phyloP scores from a whole-genome alignment of 2,113 vertebrate genomes.

The Dasyornis broadbenti region DNA sequence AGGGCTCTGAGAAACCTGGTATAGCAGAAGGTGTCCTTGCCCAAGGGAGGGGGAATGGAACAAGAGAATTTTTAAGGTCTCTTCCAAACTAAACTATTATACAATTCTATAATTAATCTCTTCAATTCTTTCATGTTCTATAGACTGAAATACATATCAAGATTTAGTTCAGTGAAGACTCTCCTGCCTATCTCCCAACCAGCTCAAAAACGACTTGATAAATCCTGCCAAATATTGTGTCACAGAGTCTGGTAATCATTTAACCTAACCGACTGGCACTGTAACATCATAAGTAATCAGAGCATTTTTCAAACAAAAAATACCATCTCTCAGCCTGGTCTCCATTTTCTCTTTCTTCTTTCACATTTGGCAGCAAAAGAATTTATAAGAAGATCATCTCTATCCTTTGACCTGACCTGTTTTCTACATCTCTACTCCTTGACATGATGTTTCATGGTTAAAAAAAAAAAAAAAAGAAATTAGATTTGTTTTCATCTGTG shows the following conservation, averaged over 20 bases:
- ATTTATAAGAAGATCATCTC: not conserved
- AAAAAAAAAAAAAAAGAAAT: too few relatives aligned
- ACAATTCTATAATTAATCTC: not conserved
- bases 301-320: not conserved
- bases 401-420: not conserved
- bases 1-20: not conserved
- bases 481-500: not conserved
- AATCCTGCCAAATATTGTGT: not conserved
- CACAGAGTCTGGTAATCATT: not conserved
- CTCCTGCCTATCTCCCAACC: not conserved
- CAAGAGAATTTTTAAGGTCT: not conserved
- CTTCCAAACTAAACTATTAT: not conserved
- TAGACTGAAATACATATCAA: not conserved
- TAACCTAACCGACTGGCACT: not conserved
- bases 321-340: fast-evolving
- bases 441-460: not conserved
- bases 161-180: not conserved
- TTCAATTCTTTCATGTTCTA: not conserved
- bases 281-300: not conserved
- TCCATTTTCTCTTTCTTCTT: not conserved
- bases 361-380: not conserved
- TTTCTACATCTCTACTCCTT: not conserved
- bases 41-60: not conserved
- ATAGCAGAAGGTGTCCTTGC: not conserved
- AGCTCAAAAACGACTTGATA: not conserved